These are phyloP conservation scores for Protobothrops flavoviridis DNA, from an alignment of 2,113 vertebrate genomes.

Conservation along the genomic window DNA sequence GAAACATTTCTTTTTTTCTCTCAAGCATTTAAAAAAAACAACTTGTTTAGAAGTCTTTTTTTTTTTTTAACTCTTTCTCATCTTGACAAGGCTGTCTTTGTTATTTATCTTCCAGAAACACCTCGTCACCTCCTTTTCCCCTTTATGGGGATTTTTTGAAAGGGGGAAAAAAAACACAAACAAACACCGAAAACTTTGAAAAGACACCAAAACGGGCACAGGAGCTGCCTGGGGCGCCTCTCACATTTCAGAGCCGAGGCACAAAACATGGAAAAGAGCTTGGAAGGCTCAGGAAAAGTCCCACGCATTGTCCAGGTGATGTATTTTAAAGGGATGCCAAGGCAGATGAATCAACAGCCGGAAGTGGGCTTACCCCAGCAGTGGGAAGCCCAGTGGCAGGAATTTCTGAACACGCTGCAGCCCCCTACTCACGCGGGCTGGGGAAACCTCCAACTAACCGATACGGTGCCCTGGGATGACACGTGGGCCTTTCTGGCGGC, in stretches of 20 bases:
- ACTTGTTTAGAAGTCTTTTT: background rate
- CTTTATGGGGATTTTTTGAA: background rate
- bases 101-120: background rate
- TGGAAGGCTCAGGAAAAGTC: background rate
- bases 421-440: background rate
- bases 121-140: background rate
- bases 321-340: background rate
- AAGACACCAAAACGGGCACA: background rate
- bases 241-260: background rate
- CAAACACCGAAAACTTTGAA: too few relatives aligned
- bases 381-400: slow-evolving; percentile 12
- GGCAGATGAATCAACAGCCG: background rate
- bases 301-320: slow-evolving; percentile 27
- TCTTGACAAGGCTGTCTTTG: background rate
- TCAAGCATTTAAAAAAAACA: background rate
- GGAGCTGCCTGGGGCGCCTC: too few relatives aligned
- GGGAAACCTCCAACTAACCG: background rate
- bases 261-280: background rate
- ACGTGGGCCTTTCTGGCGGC: background rate
- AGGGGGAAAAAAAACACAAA: too few relatives aligned
- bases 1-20: background rate
- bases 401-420: background rate
- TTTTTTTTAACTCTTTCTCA: background rate
- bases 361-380: background rate
- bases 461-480: background rate